phyloP scores from a whole-genome alignment of 1,140 invertebrate species.

The Brachionus rotundiformis region DNA sequence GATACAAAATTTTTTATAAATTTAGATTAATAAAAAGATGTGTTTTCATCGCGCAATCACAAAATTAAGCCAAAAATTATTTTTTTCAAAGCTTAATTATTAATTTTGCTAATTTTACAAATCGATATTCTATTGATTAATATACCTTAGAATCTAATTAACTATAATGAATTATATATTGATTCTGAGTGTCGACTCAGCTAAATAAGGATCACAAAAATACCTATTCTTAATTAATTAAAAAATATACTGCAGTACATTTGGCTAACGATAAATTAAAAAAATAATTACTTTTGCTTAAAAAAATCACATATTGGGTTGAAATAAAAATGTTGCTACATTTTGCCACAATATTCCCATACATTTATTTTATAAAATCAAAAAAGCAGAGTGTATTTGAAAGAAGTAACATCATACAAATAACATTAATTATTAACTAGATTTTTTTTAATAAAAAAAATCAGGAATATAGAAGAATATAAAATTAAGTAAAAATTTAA shows the following conservation, averaged over 20 bases:
- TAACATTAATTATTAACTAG: too few relatives aligned
- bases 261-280: background rate
- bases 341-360: too few relatives aligned
- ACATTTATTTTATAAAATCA: too few relatives aligned
- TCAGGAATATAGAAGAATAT: background rate
- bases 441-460: background rate
- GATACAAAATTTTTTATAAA: too few relatives aligned
- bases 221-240: background rate
- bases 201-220: background rate
- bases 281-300: background rate
- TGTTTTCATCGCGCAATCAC: background rate
- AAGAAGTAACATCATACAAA: too few relatives aligned
- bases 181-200: background rate
- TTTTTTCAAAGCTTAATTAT: background rate
- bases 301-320: too few relatives aligned
- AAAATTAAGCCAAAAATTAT: background rate
- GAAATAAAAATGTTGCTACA: too few relatives aligned
- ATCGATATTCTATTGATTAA: slow-evolving; percentile 20
- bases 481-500: background rate
- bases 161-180: background rate
- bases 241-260: background rate
- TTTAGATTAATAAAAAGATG: too few relatives aligned
- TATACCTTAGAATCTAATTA: slow-evolving; percentile 13
- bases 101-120: background rate
- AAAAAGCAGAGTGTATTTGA: too few relatives aligned